Percentiles rank a stretch among this genome's conserved stretches.
Conservation (phyloP, 2,888 invertebrate species). For the Drosophila siamana region DNA sequence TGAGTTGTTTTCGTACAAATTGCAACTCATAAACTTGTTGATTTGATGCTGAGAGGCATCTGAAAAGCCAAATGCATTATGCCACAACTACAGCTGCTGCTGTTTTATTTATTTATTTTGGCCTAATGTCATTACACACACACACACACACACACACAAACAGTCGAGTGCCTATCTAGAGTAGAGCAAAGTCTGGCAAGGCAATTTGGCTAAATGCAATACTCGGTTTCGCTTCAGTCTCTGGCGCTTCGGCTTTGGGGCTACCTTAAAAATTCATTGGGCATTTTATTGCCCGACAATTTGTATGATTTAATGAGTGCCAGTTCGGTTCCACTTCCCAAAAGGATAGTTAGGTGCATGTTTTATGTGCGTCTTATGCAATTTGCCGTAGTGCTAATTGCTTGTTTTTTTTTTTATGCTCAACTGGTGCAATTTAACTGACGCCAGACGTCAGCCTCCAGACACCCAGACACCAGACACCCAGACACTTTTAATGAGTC, state of each 20-base stretch:
- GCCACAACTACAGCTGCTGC: constrained; percentile 21
- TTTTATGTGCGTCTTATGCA: constrained; percentile 67
- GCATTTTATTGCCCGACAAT: constrained; percentile 56
- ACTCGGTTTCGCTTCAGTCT: constrained; percentile 4
- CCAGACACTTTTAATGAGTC: constrained; percentile 36
- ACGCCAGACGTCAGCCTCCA: not conserved
- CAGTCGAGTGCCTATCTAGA: constrained; percentile 4
- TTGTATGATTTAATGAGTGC: constrained; percentile 60
- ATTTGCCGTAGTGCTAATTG: constrained; percentile 37
- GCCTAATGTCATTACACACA: constrained; percentile 64
- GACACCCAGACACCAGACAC: constrained; percentile 21
- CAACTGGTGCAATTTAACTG: constrained; percentile 14
- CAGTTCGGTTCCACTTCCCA: constrained; percentile 28
- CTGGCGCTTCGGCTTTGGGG: constrained; percentile 17
- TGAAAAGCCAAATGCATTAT: constrained; percentile 27
- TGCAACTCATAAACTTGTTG: constrained; percentile 71
- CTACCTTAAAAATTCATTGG: constrained; percentile 60
- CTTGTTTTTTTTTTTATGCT: not conserved
- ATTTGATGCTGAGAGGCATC: constrained; percentile 49
- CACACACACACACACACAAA: constrained; percentile 18
- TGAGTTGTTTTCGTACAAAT: constrained; percentile 32
- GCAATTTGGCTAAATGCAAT: constrained; percentile 54
- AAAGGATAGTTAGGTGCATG: constrained; percentile 57
- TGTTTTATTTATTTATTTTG: constrained; percentile 65
- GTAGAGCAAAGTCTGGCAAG: constrained; percentile 44